These are phyloP conservation scores for Brachionus calyciflorus DNA, from an alignment of 1,140 invertebrate species.

Conservation along the genomic window DNA sequence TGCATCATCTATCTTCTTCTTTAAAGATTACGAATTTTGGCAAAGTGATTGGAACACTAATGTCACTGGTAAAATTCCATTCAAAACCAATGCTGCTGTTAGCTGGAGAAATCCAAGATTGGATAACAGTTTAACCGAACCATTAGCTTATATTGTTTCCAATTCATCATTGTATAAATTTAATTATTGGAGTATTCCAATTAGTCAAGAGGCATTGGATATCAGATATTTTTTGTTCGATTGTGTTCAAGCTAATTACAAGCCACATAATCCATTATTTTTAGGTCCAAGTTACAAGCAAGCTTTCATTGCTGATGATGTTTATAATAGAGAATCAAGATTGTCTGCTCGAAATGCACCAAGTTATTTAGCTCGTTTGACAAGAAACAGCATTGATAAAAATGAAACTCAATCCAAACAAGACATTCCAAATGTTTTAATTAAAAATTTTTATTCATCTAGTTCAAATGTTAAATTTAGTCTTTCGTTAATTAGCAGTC, in stretches of 20 bases:
- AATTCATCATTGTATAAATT: constrained; percentile 44
- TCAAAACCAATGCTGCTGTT: constrained; percentile 37
- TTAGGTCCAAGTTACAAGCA: constrained; percentile 44
- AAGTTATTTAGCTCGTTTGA: constrained; percentile 36
- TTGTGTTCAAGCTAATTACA: constrained; percentile 46
- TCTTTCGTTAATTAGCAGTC: background rate
- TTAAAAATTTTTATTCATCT: constrained; percentile 19
- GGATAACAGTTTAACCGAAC: constrained; percentile 42
- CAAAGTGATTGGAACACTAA: constrained; percentile 47
- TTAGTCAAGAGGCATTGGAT: constrained; percentile 29
- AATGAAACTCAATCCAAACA: background rate
- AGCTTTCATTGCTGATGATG: constrained; percentile 39
- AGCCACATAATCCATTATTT: constrained; percentile 45
- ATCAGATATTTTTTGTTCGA: constrained; percentile 46
- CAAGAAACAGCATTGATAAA: constrained; percentile 11
- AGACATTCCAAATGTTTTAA: constrained; percentile 36
- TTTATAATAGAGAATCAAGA: constrained; percentile 38
- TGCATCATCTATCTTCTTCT: constrained; percentile 42
- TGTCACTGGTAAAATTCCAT: constrained; percentile 45
- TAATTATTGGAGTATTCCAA: constrained; percentile 43
- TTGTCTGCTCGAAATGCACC: constrained; percentile 2
- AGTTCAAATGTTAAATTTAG: background rate
- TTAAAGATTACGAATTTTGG: constrained; percentile 47
- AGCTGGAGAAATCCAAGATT: constrained; percentile 43
- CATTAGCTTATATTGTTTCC: constrained; percentile 37